A percentile compares a stretch with the other conserved stretches of the same genome.
These are phyloP conservation scores for Telmatochromis sp. DNA, from an alignment of 2,113 vertebrate genomes.

Conservation along the genomic window DNA sequence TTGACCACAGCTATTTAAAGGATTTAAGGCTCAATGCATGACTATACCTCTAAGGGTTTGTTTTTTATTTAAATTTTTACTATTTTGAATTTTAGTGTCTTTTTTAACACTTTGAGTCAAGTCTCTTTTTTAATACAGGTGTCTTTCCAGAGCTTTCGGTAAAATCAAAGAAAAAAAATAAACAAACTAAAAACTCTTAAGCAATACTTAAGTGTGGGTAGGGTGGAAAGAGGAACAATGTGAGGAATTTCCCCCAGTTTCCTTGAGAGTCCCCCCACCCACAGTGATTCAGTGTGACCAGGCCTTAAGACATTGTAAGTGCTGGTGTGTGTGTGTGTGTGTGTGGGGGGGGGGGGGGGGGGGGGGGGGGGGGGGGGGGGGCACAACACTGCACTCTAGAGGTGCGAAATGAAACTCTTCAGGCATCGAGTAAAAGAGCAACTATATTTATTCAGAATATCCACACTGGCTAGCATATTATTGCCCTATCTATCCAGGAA, in stretches of 20 bases:
- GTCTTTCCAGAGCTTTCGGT: not conserved
- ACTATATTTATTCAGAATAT: not conserved
- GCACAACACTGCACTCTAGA: slow-evolving; percentile 37
- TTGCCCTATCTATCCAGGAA: not conserved
- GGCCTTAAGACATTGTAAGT: not conserved
- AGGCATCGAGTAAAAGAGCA: not conserved
- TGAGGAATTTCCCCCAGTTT: slow-evolving; percentile 53
- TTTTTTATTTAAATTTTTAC: not conserved
- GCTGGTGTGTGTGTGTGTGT: not conserved
- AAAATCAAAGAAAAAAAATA: not conserved
- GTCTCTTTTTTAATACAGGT: not conserved
- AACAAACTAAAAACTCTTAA: not conserved
- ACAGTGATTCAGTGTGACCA: not conserved
- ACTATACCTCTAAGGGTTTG: not conserved
- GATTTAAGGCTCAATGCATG: not conserved
- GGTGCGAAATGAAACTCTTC: not conserved
- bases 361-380: not conserved
- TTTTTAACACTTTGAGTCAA: not conserved
- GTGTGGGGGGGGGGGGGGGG: not conserved
- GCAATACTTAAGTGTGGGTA: not conserved
- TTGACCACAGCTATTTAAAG: not conserved
- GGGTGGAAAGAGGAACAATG: slow-evolving; percentile 52
- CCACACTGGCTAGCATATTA: not conserved
- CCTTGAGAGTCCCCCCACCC: not conserved
- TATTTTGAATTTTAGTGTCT: not conserved